Evolutionary conservation across 2,113 vertebrate genomes (phyloP), one percentile per base, ranked within the genome.

Genomic region (Heterotilapia buettikoferi): DNA sequence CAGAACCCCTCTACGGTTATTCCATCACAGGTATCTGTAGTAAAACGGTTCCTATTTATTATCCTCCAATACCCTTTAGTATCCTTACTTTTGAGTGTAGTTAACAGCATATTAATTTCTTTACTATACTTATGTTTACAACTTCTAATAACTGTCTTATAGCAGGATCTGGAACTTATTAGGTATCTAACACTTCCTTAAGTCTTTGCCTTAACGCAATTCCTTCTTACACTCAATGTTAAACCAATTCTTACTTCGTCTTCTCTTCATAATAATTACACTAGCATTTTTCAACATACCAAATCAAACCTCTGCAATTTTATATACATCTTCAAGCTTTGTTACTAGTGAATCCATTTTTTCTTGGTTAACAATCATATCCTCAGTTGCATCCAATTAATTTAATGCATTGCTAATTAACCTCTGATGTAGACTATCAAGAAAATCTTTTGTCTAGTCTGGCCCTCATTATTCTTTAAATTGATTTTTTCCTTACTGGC

Each of bases 201-300:
- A 68, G 12, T 14, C 36, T 24, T 71, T 14, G 2, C 63, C 12
- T 71, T 71, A 40, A 71, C 1, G 1, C n/a, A 43, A 24, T 43
- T 71, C 66, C 66, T 21, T 68, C 63, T 68, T 40, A 40, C 2
- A 21, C 36, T 40, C 4, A 68, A 13, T 21, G 19, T 40, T 68
- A 40, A 68, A 40, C 63, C 2, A 40, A 40, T 1, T 9, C 36
- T 68, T 68, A 68, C 63, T 68, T 11, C 0, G 1, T 63, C 29
- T 18, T 38, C 3, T 66, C 33, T 66, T 21, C 0, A n/a, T 66
- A 66, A 66, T 66, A 38, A 33, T 66, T 68, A 40, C 2, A 0
- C 33, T 40, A 40, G 19, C 63, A 68, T 21, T 68, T 68, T 68
- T 68, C 33, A 66, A n/a, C 19, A 7, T 13, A 38, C 61, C 19